Percentiles rank a stretch among this genome's conserved stretches.
phyloP scores from a whole-genome alignment of 2,113 vertebrate genomes.

The Pycnonotus jocosus region DNA sequence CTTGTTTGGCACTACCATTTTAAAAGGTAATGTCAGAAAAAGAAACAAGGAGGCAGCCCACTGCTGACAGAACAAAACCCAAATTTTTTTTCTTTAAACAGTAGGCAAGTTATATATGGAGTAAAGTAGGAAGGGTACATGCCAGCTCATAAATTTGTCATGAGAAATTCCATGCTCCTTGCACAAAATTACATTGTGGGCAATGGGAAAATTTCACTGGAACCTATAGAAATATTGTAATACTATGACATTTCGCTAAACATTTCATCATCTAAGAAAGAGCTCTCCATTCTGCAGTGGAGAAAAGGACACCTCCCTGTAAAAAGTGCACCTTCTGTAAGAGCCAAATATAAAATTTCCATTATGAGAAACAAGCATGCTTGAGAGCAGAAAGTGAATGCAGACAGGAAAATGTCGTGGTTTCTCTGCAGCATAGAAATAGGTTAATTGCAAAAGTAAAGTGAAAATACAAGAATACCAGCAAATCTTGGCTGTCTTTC shows the following conservation, averaged over 20 bases:
- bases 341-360: neutral
- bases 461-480: neutral
- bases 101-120: neutral
- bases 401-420: neutral
- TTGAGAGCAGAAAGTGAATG: neutral
- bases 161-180: neutral
- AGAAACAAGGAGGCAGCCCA: neutral
- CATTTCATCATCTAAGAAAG: constrained; percentile 13
- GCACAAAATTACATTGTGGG: neutral
- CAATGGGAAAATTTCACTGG: neutral
- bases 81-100: constrained; percentile 34
- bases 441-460: neutral
- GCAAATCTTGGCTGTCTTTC: neutral
- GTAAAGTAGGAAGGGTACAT: neutral
- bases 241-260: constrained; percentile 25
- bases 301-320: neutral
- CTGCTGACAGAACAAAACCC: constrained; percentile 3
- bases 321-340: neutral
- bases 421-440: neutral
- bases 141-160: constrained; percentile 3
- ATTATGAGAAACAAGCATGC: neutral
- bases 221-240: constrained; percentile 22
- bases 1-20: neutral
- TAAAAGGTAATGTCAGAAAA: constrained; percentile 1
- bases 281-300: neutral